A percentile compares a stretch with the other conserved stretches of the same genome.
phyloP scores from a whole-genome alignment of 2,888 invertebrate genomes.

The Rhaphigaster nebulosa region DNA sequence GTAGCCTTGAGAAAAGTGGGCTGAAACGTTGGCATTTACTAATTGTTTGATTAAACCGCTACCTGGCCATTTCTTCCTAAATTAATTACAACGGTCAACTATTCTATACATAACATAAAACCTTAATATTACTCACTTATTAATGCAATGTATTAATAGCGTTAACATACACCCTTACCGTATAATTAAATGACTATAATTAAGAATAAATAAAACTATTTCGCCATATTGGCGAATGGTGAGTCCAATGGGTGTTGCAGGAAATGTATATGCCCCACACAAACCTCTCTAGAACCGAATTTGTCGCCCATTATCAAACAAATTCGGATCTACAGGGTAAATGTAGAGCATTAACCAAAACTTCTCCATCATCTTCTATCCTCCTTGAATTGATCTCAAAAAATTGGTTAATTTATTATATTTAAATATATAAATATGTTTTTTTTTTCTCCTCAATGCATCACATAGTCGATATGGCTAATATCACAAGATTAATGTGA shows the following conservation, averaged over 20 bases:
- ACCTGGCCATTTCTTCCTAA: not conserved
- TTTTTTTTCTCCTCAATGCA: not conserved
- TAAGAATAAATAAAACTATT: not conserved
- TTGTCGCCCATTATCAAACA: conserved; percentile 98
- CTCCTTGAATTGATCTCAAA: not conserved
- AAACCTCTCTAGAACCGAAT: conserved; percentile 99
- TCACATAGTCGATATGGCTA: not conserved
- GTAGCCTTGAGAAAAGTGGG: not conserved
- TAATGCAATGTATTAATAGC: not conserved
- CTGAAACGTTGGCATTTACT: not conserved
- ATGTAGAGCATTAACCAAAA: conserved; percentile 79
- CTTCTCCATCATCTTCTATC: not conserved
- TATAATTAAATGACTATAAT: not conserved
- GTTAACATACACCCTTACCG: not conserved
- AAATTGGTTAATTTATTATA: not conserved
- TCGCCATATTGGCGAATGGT: not conserved
- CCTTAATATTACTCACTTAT: not conserved
- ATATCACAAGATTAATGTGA: not conserved
- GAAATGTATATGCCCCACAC: conserved; percentile 91
- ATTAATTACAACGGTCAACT: not conserved
- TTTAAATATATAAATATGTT: not conserved
- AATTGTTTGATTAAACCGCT: not conserved
- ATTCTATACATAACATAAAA: not conserved
- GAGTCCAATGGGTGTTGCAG: conserved; percentile 52
- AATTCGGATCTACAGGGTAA: conserved; percentile 99